A percentile compares a stretch with the other conserved stretches of the same genome.
Evolutionary conservation across 2,888 invertebrate species (phyloP).

Genomic region (Yponomeuta sedellus): DNA sequence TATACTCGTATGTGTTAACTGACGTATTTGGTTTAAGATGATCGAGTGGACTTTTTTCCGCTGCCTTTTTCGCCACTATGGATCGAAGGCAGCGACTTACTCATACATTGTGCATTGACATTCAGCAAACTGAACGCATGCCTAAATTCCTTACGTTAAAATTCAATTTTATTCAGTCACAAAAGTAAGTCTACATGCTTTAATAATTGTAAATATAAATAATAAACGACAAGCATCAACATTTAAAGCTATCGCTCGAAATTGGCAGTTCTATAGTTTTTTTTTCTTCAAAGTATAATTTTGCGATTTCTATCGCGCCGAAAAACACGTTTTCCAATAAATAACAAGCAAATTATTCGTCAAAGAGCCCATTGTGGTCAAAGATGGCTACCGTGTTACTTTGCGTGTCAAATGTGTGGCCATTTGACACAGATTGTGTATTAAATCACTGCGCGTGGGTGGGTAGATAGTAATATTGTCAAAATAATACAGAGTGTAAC

Average conservation of each 20-base stretch:
- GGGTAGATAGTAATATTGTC: neutral
- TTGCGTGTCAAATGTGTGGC: constrained; percentile 5
- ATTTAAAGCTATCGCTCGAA: neutral
- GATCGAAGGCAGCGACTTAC: too few relatives aligned
- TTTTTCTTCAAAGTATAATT: neutral
- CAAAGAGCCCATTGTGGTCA: neutral
- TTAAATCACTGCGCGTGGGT: constrained; percentile 5
- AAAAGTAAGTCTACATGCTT: too few relatives aligned
- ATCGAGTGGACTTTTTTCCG: too few relatives aligned
- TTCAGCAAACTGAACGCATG: too few relatives aligned
- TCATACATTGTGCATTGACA: too few relatives aligned
- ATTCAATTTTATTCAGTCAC: too few relatives aligned
- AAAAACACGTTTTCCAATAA: neutral
- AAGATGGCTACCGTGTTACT: constrained; percentile 1
- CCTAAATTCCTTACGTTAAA: too few relatives aligned
- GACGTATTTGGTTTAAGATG: too few relatives aligned
- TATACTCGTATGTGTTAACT: too few relatives aligned
- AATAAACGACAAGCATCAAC: neutral
- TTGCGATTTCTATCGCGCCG: neutral
- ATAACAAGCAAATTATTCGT: neutral
- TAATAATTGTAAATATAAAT: too few relatives aligned
- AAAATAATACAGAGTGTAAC: neutral
- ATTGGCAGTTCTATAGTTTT: neutral
- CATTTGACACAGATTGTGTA: neutral
- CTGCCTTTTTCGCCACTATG: too few relatives aligned